Evolutionary conservation across 2,888 invertebrate species (phyloP).

Genomic region (Rhimphoctona megacephalus): DNA sequence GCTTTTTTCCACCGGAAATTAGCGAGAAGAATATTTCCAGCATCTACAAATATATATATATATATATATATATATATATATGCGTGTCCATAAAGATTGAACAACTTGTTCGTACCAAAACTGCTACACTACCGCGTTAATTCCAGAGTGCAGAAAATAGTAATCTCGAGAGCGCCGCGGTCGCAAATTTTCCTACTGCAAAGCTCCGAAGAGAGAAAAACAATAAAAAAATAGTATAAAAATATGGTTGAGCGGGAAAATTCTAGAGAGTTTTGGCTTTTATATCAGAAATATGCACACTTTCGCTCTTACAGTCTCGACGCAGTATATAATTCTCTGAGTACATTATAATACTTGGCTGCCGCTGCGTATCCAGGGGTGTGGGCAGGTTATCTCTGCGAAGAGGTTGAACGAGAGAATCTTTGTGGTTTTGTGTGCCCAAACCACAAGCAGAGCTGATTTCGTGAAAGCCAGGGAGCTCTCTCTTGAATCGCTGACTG

Average conservation of each 20-base stretch:
- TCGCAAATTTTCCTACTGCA: slow-evolving; percentile 12
- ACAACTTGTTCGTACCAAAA: slow-evolving; percentile 1
- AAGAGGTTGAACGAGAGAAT: slow-evolving; percentile 44
- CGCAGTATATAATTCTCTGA: slow-evolving; percentile 11
- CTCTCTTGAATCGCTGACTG: slow-evolving; percentile 39
- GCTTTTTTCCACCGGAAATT: neutral
- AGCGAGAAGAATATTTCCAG: neutral
- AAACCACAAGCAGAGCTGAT: slow-evolving; percentile 55
- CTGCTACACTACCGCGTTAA: neutral
- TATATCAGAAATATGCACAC: slow-evolving; percentile 15
- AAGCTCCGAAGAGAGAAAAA: slow-evolving; percentile 10
- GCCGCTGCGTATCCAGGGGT: neutral
- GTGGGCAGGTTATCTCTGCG: slow-evolving; percentile 23
- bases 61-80: no score
- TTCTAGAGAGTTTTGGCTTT: slow-evolving; percentile 31
- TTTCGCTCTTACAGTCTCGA: slow-evolving; percentile 8
- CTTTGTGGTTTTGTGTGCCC: slow-evolving; percentile 61
- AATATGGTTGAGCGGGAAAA: slow-evolving; percentile 1
- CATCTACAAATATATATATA: neutral
- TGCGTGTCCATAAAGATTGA: slow-evolving; percentile 8
- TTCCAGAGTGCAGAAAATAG: slow-evolving; percentile 11
- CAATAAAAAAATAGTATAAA: neutral
- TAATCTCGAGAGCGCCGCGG: slow-evolving; percentile 35
- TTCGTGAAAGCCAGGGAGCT: slow-evolving; percentile 58
- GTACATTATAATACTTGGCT: slow-evolving; percentile 42